Conservation (phyloP, 1,140 invertebrate species). For the Brachionus angularis region DNA sequence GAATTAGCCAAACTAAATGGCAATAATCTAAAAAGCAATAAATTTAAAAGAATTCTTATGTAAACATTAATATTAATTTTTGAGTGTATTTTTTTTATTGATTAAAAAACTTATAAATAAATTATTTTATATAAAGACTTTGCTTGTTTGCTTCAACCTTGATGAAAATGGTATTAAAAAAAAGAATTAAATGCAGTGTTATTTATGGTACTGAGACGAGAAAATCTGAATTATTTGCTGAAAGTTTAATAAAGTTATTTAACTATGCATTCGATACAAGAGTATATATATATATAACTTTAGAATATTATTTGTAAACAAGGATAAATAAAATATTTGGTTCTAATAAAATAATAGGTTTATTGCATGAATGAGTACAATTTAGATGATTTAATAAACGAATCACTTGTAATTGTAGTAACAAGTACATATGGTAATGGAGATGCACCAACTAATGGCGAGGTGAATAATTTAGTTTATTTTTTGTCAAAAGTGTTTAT, state of each 20-base stretch:
- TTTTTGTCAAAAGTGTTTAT: too few species aligned
- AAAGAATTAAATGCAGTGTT: constrained; percentile 81
- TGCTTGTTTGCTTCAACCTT: too few species aligned
- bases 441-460: constrained; percentile 91
- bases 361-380: constrained; percentile 85
- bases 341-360: too few species aligned
- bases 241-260: constrained; percentile 80
- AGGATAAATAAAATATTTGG: too few species aligned
- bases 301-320: too few species aligned
- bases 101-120: too few species aligned
- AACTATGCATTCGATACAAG: constrained; percentile 89
- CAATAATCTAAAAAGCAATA: too few species aligned
- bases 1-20: too few species aligned
- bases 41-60: too few species aligned
- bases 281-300: constrained; percentile 60
- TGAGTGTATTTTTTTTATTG: too few species aligned
- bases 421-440: constrained; percentile 94
- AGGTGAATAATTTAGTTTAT: constrained; percentile 59
- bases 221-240: constrained; percentile 85
- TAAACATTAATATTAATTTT: too few species aligned
- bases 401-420: constrained; percentile 79
- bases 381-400: constrained; percentile 83
- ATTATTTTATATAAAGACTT: too few species aligned
- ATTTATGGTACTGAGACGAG: constrained; percentile 91
- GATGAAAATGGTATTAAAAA: constrained; percentile 71